These are phyloP conservation scores for Oscheius sp. DNA, from an alignment of 1,140 invertebrate genomes.

Conservation along the genomic window DNA sequence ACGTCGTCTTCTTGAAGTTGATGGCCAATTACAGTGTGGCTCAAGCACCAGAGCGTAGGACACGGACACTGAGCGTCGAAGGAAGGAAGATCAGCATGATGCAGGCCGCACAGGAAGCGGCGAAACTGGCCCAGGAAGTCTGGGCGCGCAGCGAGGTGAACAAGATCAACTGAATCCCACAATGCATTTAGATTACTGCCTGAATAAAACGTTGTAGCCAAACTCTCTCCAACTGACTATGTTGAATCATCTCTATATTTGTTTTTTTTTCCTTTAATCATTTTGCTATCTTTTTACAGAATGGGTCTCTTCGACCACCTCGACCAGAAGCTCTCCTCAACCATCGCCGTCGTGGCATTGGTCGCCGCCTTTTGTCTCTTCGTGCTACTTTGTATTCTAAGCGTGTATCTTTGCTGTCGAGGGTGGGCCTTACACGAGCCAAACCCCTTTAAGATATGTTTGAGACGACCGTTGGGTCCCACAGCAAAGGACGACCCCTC, in stretches of 20 bases:
- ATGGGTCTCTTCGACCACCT: not conserved
- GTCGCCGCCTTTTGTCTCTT: not conserved
- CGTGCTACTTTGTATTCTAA: not conserved
- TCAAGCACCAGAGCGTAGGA: slow-evolving; percentile 5
- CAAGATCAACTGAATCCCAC: not conserved
- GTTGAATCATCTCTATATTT: not conserved
- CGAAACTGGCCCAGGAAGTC: slow-evolving; percentile 12
- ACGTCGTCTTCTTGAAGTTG: not conserved
- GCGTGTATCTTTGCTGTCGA: not conserved
- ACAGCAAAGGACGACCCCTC: not conserved
- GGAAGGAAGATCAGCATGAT: slow-evolving; percentile 18
- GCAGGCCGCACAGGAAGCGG: not conserved
- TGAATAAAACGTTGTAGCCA: not conserved
- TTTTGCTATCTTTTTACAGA: not conserved
- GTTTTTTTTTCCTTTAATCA: not conserved
- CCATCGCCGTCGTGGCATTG: not conserved
- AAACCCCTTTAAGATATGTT: not conserved
- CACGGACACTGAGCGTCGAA: slow-evolving; percentile 21
- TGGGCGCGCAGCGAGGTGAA: not conserved
- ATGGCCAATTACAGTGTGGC: slow-evolving; percentile 30
- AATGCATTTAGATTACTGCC: not conserved
- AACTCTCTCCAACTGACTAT: not conserved
- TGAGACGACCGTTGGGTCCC: not conserved
- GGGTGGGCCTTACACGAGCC: too few species aligned
- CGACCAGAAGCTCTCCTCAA: not conserved